phyloP scores from a whole-genome alignment of 1,140 invertebrate genomes.

The Catajapyx aquilonaris region DNA sequence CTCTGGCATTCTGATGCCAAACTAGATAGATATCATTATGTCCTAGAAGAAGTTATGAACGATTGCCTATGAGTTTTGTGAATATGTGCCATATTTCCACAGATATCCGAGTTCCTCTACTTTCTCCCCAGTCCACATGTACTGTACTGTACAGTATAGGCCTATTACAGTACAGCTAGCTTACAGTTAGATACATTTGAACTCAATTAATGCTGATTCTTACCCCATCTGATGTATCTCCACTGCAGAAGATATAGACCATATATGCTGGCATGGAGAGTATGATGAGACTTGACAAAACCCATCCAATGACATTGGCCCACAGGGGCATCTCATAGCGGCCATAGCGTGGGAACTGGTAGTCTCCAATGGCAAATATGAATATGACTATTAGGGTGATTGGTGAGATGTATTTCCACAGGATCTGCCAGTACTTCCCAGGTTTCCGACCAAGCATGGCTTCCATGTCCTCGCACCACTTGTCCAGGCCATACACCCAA shows the following conservation, averaged over 20 bases:
- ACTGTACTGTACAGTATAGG: no score
- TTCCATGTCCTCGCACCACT: background rate
- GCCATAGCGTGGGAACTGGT: background rate
- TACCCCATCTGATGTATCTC: background rate
- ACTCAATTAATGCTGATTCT: background rate
- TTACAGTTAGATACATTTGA: no score
- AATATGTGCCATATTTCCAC: no score
- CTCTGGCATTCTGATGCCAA: no score
- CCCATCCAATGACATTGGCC: background rate
- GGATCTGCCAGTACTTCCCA: background rate
- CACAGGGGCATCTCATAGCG: background rate
- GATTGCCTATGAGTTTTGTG: no score
- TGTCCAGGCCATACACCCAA: background rate
- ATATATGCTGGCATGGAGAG: background rate
- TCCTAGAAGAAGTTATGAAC: no score
- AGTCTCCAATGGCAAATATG: background rate
- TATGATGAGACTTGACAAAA: background rate
- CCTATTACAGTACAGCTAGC: no score
- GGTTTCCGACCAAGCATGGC: background rate
- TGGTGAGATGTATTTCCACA: background rate
- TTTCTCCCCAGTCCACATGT: no score
- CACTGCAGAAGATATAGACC: background rate
- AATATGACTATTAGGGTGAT: background rate
- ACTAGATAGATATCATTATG: no score
- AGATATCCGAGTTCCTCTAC: no score